Conservation (phyloP, 1,140 invertebrate genomes). For the Sycophila sp. region DNA sequence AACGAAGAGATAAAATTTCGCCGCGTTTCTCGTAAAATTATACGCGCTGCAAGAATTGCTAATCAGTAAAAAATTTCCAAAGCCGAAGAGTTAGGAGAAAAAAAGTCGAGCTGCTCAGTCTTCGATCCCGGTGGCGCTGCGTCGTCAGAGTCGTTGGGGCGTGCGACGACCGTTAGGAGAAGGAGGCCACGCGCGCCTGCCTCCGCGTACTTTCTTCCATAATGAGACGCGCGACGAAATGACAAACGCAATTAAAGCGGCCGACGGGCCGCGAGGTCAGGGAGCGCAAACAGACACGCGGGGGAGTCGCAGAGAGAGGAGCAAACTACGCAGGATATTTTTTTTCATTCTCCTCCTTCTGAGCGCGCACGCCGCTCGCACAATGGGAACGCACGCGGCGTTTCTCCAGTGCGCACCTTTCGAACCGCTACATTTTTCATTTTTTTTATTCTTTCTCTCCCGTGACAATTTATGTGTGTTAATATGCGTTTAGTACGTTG, state of each 20-base stretch:
- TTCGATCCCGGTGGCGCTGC: too few species aligned
- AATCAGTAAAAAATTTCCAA: too few species aligned
- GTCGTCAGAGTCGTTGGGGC: too few species aligned
- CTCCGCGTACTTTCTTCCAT: slow-evolving; percentile 60
- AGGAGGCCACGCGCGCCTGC: slow-evolving; percentile 60
- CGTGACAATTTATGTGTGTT: too few species aligned
- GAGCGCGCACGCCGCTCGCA: slow-evolving; percentile 42
- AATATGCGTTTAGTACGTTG: too few species aligned
- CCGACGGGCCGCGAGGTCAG: slow-evolving; percentile 37
- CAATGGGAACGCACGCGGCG: slow-evolving; percentile 51
- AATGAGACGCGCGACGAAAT: slow-evolving; percentile 61
- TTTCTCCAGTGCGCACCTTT: slow-evolving; percentile 34
- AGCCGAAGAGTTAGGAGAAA: too few species aligned
- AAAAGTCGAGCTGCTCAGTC: too few species aligned
- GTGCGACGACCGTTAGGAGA: slow-evolving; percentile 61
- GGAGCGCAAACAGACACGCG: slow-evolving; percentile 45
- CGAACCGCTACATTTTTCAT: not conserved
- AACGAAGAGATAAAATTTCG: too few species aligned
- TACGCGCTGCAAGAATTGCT: too few species aligned
- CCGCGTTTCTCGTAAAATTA: too few species aligned
- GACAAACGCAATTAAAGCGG: slow-evolving; percentile 62
- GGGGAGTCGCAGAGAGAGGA: not conserved
- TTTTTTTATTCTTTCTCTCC: not conserved
- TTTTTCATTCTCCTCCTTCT: slow-evolving; percentile 11
- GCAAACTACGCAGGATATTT: slow-evolving; percentile 33